These are phyloP conservation scores for Pyrrhosoma nymphula DNA, from an alignment of 2,888 invertebrate species.

Conservation along the genomic window DNA sequence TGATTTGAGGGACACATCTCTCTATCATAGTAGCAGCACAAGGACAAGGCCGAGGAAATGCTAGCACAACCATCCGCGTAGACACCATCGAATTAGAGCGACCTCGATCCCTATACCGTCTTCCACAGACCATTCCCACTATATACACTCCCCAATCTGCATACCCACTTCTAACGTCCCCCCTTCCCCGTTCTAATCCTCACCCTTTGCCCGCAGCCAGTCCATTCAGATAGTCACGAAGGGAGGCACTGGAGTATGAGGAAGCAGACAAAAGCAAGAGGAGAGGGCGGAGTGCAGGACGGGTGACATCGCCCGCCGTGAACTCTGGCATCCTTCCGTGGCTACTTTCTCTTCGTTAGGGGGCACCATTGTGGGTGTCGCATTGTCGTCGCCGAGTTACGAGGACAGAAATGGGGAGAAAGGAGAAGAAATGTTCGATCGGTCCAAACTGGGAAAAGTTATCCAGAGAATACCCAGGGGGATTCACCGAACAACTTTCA, in stretches of 20 bases:
- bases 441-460: neutral
- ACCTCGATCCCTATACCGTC: neutral
- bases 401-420: neutral
- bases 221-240: neutral
- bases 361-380: neutral
- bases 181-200: neutral
- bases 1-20: no score
- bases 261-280: neutral
- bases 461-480: neutral
- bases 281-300: neutral
- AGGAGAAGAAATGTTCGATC: neutral
- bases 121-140: neutral
- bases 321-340: neutral
- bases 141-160: neutral
- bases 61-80: no score
- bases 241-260: neutral
- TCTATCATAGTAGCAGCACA: no score
- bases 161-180: neutral
- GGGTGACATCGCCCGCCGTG: neutral
- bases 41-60: neutral
- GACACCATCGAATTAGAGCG: neutral
- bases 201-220: neutral
- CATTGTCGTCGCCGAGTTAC: neutral
- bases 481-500: neutral
- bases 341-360: neutral